phyloP scores from a whole-genome alignment of 2,113 vertebrate species.

The Neodontobutis hainanensis region DNA sequence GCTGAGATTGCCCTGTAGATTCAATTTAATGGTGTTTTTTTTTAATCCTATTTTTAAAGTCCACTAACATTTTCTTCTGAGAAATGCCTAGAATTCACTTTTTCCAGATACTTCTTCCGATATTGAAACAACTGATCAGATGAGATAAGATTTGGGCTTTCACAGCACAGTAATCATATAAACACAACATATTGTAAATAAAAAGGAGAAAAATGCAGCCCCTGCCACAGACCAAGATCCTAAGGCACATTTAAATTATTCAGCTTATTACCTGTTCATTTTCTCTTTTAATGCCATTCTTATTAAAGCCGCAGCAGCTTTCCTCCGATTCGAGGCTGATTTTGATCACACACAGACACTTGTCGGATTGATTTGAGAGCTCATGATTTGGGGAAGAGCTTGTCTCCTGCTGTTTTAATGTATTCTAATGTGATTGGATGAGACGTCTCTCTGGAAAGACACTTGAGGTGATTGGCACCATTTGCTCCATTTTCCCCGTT shows the following conservation, averaged over 20 bases:
- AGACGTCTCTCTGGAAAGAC: background rate
- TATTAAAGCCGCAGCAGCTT: background rate
- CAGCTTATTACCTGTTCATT: background rate
- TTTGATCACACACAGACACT: slow-evolving; percentile 2
- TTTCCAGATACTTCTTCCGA: too few species aligned
- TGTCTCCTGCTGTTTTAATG: background rate
- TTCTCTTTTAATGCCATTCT: background rate
- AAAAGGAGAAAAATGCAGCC: too few species aligned
- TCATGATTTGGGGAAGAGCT: background rate
- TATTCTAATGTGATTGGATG: slow-evolving; percentile 9
- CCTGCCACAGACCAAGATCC: background rate
- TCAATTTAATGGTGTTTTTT: too few species aligned
- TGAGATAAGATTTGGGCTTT: too few species aligned
- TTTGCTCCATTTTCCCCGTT: background rate
- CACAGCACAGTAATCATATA: too few species aligned
- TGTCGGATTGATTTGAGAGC: background rate
- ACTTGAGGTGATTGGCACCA: background rate
- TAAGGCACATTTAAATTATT: background rate
- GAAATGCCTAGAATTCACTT: too few species aligned
- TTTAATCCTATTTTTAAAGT: too few species aligned
- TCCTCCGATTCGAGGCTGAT: background rate
- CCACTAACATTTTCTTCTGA: too few species aligned
- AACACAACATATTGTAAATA: too few species aligned
- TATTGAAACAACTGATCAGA: too few species aligned
- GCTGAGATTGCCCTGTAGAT: too few species aligned